Percentiles rank a stretch among this genome's conserved stretches.
phyloP scores from a whole-genome alignment of 1,140 invertebrate species.

The Panagrolaimus sp. region DNA sequence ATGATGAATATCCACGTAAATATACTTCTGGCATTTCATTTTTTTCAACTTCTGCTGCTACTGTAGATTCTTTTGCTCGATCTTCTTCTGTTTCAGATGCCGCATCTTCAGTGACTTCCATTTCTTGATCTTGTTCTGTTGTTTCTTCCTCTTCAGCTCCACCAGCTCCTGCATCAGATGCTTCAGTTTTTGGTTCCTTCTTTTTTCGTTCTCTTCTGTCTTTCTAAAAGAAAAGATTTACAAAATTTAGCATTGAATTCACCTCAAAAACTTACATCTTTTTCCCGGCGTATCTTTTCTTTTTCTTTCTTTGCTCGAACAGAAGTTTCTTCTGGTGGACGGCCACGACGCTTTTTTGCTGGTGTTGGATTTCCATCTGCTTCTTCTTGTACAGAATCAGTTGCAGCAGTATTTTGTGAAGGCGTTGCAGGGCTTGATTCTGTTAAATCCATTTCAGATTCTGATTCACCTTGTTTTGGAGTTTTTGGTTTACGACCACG shows the following conservation, averaged over 20 bases:
- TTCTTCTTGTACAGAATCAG: background rate
- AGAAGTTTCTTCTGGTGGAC: background rate
- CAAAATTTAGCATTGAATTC: too few species aligned
- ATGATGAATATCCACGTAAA: constrained; percentile 29
- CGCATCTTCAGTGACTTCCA: constrained; percentile 15
- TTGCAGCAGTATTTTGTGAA: too few species aligned
- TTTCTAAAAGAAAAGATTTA: too few species aligned
- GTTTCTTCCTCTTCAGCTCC: background rate
- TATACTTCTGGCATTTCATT: background rate
- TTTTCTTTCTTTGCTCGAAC: background rate
- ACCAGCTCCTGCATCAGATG: background rate
- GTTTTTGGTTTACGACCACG: background rate
- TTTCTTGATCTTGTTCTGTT: constrained; percentile 4
- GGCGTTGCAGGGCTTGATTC: background rate
- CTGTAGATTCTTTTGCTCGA: constrained; percentile 1
- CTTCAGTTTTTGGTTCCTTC: background rate
- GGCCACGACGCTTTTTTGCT: background rate
- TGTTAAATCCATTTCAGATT: background rate
- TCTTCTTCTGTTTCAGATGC: constrained; percentile 11
- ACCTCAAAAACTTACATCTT: background rate
- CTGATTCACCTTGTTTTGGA: background rate
- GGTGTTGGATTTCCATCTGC: background rate
- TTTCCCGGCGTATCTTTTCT: background rate
- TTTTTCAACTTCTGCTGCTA: too few species aligned
- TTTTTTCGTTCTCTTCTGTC: background rate